These are phyloP conservation scores for Athalia circularis DNA, from an alignment of 2,888 invertebrate genomes.

Conservation along the genomic window DNA sequence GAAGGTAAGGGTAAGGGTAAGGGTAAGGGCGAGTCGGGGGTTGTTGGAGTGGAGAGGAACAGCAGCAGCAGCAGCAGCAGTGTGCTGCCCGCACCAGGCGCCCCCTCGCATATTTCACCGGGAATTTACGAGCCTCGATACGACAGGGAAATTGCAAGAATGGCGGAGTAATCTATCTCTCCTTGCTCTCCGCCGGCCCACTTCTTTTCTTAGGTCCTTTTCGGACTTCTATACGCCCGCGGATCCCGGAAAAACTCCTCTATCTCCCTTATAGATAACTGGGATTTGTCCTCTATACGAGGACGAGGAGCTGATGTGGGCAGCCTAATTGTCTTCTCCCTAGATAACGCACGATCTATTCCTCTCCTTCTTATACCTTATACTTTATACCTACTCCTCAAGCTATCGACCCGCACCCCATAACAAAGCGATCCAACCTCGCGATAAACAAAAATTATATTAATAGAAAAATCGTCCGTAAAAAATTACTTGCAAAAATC, in stretches of 20 bases:
- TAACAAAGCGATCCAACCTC: not conserved
- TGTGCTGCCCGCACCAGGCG: conserved; percentile 75
- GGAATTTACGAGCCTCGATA: conserved; percentile 92
- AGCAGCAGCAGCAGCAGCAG: conserved; percentile 64
- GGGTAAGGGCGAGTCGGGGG: not conserved
- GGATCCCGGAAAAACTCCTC: conserved; percentile 63
- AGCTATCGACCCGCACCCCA: not conserved
- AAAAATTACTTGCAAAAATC: no score
- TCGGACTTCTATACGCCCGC: conserved; percentile 56
- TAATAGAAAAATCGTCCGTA: no score
- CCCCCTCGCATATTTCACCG: conserved; percentile 86
- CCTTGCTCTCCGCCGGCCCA: conserved; percentile 71
- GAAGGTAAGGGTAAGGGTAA: not conserved
- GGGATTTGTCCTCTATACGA: conserved; percentile 67
- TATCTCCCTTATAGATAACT: conserved; percentile 66
- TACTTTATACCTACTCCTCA: not conserved
- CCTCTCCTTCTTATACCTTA: conserved; percentile 19
- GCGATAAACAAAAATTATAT: conserved; percentile 2
- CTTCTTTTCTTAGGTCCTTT: conserved; percentile 64
- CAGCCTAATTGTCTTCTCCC: conserved; percentile 66
- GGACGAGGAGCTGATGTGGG: conserved; percentile 57
- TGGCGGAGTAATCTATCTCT: conserved; percentile 92
- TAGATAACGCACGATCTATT: conserved; percentile 32
- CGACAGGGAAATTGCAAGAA: conserved; percentile 96
- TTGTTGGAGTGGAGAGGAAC: conserved; percentile 42